Conservation (phyloP, 53 echinoderm and acorn worm genomes). For the Holothuria scabra region DNA sequence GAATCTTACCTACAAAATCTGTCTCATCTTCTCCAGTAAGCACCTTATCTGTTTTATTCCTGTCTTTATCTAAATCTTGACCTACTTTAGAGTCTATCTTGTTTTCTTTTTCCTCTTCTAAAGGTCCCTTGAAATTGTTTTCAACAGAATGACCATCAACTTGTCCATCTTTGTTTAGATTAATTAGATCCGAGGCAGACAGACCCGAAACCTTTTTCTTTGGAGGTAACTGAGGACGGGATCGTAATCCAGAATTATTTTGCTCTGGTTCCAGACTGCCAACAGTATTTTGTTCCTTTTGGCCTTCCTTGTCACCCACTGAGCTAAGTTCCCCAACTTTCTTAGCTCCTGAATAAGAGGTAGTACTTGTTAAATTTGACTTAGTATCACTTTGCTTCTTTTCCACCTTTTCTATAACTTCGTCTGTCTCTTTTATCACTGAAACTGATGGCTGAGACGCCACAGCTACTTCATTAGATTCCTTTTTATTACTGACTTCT, state of each 20-base stretch:
- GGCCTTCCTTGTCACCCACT: too few relatives aligned
- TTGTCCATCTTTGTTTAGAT: background rate
- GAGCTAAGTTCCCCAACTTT: too few relatives aligned
- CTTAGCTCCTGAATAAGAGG: too few relatives aligned
- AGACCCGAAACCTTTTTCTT: constrained; percentile 32
- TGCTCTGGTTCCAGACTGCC: too few relatives aligned
- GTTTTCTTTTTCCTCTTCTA: background rate
- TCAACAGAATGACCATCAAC: background rate
- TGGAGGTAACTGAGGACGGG: background rate
- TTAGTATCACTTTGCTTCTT: too few relatives aligned
- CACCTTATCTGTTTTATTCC: background rate
- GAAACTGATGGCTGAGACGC: too few relatives aligned
- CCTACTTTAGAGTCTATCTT: background rate
- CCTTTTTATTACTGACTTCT: background rate
- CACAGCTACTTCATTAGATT: too few relatives aligned
- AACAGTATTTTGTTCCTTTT: too few relatives aligned
- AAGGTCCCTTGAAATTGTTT: constrained; percentile 8
- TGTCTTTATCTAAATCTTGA: background rate
- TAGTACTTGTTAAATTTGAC: too few relatives aligned
- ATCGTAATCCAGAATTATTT: too few relatives aligned
- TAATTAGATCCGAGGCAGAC: constrained; percentile 28
- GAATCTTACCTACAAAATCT: background rate
- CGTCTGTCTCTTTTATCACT: too few relatives aligned
- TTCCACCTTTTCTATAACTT: too few relatives aligned
- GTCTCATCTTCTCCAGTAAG: constrained; percentile 10